Conservation (phyloP, 2,888 invertebrate genomes). For the Drosophila subquinaria region DNA sequence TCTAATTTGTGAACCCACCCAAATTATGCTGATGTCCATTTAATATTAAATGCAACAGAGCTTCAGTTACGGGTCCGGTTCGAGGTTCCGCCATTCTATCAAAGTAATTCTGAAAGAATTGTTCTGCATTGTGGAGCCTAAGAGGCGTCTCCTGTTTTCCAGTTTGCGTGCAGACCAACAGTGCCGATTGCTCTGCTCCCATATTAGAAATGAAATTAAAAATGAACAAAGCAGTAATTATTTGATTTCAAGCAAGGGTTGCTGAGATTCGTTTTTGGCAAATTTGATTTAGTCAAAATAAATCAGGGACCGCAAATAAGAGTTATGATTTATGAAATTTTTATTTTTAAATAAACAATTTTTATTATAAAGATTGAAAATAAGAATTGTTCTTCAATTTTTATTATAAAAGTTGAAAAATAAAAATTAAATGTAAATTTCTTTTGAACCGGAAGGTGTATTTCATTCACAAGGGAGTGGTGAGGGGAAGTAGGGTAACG, state of each 20-base stretch:
- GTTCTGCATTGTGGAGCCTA: conserved; percentile 44
- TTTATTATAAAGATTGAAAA: no score
- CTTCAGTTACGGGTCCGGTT: conserved; percentile 66
- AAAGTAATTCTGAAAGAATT: conserved; percentile 57
- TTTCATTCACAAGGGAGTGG: no score
- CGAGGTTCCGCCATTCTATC: conserved; percentile 43
- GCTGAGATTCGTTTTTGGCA: conserved; percentile 8
- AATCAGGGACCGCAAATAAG: no score
- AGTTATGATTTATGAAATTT: no score
- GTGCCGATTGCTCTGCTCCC: conserved; percentile 70
- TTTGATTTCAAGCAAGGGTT: background rate
- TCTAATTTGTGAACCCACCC: conserved; percentile 10
- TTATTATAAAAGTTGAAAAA: no score
- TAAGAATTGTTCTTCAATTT: no score
- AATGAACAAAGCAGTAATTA: background rate
- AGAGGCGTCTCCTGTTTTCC: conserved; percentile 40
- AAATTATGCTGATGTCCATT: conserved; percentile 2
- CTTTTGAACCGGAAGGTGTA: no score
- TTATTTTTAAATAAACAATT: no score
- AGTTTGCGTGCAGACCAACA: conserved; percentile 61
- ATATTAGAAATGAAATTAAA: conserved; percentile 24
- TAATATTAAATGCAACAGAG: conserved; percentile 48
- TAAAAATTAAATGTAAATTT: no score
- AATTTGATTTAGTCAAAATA: background rate
- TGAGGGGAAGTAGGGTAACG: no score